phyloP scores from a whole-genome alignment of 1,140 invertebrate species.

The Drosophila asahinai region DNA sequence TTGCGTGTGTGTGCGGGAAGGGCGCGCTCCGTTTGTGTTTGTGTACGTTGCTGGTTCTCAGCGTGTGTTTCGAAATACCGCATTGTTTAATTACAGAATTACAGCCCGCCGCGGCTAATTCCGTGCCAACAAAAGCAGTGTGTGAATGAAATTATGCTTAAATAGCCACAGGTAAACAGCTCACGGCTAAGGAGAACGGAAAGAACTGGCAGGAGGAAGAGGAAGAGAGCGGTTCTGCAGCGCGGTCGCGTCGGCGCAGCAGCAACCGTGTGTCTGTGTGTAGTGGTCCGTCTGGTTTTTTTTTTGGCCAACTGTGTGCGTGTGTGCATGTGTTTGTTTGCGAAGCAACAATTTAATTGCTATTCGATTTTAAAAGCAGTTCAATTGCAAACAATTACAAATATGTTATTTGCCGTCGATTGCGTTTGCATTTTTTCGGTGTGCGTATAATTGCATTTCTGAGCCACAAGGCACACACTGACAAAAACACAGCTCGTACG shows the following conservation, averaged over 20 bases:
- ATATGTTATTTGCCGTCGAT: slow-evolving; percentile 69
- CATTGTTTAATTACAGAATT: slow-evolving; percentile 48
- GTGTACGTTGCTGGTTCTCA: slow-evolving; percentile 29
- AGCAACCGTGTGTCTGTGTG: slow-evolving; percentile 15
- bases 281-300: slow-evolving; percentile 41
- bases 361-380: slow-evolving; percentile 68
- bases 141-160: slow-evolving; percentile 45
- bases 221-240: slow-evolving; percentile 28
- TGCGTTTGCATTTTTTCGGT: slow-evolving; percentile 60
- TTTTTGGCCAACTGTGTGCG: not conserved
- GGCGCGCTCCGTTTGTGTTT: slow-evolving; percentile 22
- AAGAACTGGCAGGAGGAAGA: not conserved
- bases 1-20: slow-evolving; percentile 34
- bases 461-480: slow-evolving; percentile 21
- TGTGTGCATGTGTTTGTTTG: slow-evolving; percentile 15
- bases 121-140: slow-evolving; percentile 37
- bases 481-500: no score
- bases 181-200: not conserved
- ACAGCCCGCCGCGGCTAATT: slow-evolving; percentile 39
- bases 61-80: slow-evolving; percentile 51
- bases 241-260: slow-evolving; percentile 50
- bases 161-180: slow-evolving; percentile 40
- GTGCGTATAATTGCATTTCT: slow-evolving; percentile 71
- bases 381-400: slow-evolving; percentile 75
- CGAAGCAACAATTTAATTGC: slow-evolving; percentile 75